phyloP scores from a whole-genome alignment of 2,797 vertebrate genomes.

The Sebastes baramenuke region DNA sequence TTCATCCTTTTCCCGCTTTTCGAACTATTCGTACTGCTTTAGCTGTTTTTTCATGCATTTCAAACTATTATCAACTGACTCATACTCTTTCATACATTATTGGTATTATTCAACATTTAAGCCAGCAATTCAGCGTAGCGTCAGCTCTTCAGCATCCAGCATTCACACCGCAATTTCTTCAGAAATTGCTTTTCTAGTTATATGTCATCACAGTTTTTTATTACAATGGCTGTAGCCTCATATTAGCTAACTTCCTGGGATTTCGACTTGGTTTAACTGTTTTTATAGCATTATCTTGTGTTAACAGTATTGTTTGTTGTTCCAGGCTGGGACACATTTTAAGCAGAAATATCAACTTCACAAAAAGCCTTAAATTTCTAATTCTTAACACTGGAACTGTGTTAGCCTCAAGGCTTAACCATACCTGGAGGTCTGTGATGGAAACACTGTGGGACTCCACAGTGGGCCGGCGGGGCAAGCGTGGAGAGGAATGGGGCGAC shows the following conservation, averaged over 20 bases:
- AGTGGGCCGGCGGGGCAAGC: conserved; percentile 91
- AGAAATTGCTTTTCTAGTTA: background rate
- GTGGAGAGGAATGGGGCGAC: conserved; percentile 93
- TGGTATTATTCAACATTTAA: too few species aligned
- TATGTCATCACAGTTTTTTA: conserved; percentile 11
- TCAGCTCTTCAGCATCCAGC: too few species aligned
- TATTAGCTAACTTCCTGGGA: background rate
- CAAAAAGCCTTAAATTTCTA: background rate
- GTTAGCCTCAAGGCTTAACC: background rate
- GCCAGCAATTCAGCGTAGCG: too few species aligned
- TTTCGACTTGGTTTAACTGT: background rate
- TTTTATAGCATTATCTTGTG: background rate
- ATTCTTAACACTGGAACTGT: background rate
- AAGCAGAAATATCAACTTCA: background rate
- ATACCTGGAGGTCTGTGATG: conserved; percentile 95
- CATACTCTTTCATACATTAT: too few species aligned
- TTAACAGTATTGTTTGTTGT: background rate
- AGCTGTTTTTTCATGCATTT: too few species aligned
- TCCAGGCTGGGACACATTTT: background rate
- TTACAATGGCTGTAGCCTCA: background rate
- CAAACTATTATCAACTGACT: too few species aligned
- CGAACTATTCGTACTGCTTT: too few species aligned
- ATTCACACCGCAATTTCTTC: too few species aligned
- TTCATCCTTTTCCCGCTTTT: too few species aligned
- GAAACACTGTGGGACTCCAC: conserved; percentile 97